A percentile compares a stretch with the other conserved stretches of the same genome.
Conservation (phyloP, 2,113 vertebrate species). For the Stigmatopora nigra region DNA sequence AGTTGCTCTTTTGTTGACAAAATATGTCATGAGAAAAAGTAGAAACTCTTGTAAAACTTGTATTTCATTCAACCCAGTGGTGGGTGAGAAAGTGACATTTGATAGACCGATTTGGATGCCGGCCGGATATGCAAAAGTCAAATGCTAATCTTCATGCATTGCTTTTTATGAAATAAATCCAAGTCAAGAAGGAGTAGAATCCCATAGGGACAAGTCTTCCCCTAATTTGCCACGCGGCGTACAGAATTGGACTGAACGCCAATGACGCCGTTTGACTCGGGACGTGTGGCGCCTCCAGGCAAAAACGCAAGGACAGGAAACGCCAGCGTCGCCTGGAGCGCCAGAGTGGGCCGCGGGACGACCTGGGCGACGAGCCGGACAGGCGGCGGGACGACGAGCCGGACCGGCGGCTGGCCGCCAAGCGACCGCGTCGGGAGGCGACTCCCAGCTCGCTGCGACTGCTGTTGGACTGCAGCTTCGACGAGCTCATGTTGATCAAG, state of each 20-base stretch:
- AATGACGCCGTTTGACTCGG: neutral
- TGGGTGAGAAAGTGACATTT: neutral
- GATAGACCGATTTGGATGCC: too few species aligned
- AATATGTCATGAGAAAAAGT: too few species aligned
- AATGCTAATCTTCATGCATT: too few species aligned
- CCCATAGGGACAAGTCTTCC: too few species aligned
- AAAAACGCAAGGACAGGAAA: constrained; percentile 87
- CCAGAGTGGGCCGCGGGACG: constrained; percentile 54
- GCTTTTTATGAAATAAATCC: too few species aligned
- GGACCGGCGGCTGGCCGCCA: constrained; percentile 60
- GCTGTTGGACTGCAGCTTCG: constrained; percentile 92
- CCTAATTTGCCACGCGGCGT: too few species aligned
- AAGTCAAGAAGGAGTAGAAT: too few species aligned
- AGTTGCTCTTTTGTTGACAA: constrained; percentile 4
- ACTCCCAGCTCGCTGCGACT: constrained; percentile 77
- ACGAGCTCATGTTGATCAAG: constrained; percentile 85
- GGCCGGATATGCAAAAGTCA: too few species aligned
- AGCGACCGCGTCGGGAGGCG: constrained; percentile 71
- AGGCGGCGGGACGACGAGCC: constrained; percentile 44
- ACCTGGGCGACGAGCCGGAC: constrained; percentile 61
- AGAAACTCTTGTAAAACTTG: neutral
- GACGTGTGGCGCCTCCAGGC: constrained; percentile 61
- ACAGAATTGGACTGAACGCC: too few species aligned
- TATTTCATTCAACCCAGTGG: neutral
- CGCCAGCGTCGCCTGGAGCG: constrained; percentile 83